These are phyloP conservation scores for Oryctolagus cuniculus DNA, from an alignment of 2,113 vertebrate species.

Conservation along the genomic window mOryCun1.1 NC_091432.1:223777501-223778000, in stretches of 20 bases:
- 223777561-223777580: accelerated
- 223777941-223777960: not conserved
- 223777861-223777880: not conserved
- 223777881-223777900: not conserved
- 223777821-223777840: not conserved
- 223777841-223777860: not conserved
- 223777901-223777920: not conserved
- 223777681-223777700: not conserved
- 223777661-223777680: not conserved
- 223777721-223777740: not conserved
- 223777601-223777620: not conserved
- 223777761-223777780: not conserved
- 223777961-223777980: not conserved
- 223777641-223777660: no score
- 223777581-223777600: no score
- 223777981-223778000: not conserved
- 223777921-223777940: not conserved
- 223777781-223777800: not conserved
- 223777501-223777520: not conserved
- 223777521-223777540: not conserved
- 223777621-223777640: not conserved
- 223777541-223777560: accelerated
- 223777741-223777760: not conserved
- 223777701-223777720: accelerated
- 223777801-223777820: not conserved